A percentile compares a stretch with the other conserved stretches of the same genome.
phyloP scores from a whole-genome alignment of 2,797 vertebrate species.

The Rhyacichthys aspro region DNA sequence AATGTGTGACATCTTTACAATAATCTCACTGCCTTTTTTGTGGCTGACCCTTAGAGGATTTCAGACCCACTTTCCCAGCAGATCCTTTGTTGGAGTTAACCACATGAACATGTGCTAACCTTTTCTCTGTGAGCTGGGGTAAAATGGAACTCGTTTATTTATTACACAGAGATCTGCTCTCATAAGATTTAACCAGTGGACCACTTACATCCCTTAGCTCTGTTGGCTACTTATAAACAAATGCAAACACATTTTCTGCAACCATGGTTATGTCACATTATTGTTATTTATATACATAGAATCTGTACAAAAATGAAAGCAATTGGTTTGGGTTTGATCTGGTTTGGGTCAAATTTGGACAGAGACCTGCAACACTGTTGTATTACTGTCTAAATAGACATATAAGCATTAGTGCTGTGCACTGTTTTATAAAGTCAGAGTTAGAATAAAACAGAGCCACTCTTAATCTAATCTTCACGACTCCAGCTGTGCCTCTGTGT shows the following conservation, averaged over 20 bases:
- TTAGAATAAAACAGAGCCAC: constrained; percentile 53
- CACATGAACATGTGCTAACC: constrained; percentile 19
- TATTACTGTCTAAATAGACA: too few relatives aligned
- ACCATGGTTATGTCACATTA: too few relatives aligned
- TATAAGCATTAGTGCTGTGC: not conserved
- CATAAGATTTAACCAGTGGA: constrained; percentile 12
- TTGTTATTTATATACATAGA: too few relatives aligned
- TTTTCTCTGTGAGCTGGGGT: not conserved
- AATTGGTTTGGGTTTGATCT: too few relatives aligned
- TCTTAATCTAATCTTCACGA: constrained; percentile 47
- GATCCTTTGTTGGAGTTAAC: constrained; percentile 32
- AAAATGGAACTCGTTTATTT: constrained; percentile 24
- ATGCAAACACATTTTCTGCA: too few relatives aligned
- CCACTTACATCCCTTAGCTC: constrained; percentile 1
- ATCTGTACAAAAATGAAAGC: too few relatives aligned
- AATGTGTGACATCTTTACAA: constrained; percentile 63
- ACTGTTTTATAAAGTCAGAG: constrained; percentile 1
- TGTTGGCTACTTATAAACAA: not conserved
- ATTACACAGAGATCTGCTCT: constrained; percentile 8
- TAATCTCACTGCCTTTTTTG: constrained; percentile 32
- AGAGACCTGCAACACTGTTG: too few relatives aligned
- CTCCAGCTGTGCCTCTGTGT: constrained; percentile 42
- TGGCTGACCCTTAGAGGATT: constrained; percentile 38
- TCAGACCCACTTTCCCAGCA: constrained; percentile 53
- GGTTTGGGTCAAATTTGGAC: too few relatives aligned